Evolutionary conservation across 2,888 invertebrate species (phyloP), one percentile per base, ranked within the genome.

Genomic region (Netelia melanura): DNA sequence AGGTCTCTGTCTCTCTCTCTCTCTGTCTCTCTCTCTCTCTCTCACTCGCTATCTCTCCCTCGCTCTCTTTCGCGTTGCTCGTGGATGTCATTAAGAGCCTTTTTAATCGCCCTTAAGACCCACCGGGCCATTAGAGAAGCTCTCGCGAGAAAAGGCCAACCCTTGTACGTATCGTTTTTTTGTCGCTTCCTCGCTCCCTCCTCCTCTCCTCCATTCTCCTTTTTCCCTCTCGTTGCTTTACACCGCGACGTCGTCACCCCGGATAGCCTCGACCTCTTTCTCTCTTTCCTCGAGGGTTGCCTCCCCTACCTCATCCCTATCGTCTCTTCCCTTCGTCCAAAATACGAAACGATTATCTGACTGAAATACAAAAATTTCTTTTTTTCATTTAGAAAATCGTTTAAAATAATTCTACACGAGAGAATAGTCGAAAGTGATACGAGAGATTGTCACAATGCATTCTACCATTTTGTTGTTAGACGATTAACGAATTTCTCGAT

Each of bases 51-150:
- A 21, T 72, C 61, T 81, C 74, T 70, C 17, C 11, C 56, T 68
- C 68, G 52, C 25, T 68, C 62, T 65, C 52, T 52, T 43, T 58
- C 77, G 30, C 81, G 64, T 83, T 87, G 87, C 89, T 88, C 85
- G 88, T 90, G 91, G 92, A 93, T 93, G 92, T 93, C 92, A 93
- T 93, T 93, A 93, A 93, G 92, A 93, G 91, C 93, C 92, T 93
- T 93, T 93, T 93, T 93, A 93, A 93, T 92, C 92, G 90, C 93
- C 92, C 92, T 92, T 90, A 92, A 91, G 91, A 92, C 88, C 90
- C 88, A 87, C 89, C 89, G 88, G 87, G 91, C 92, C 93, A 93
- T 93, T 93, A 93, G 91, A 90, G 90, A 83, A 82, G 67, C 86
- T 89, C 90, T 88, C 89, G 90, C 88, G 87, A 90, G 90, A 88